Evolutionary conservation across 92 coral and sea anemone species (phyloP), one percentile per base, ranked within the genome.

Genomic region (Montipora capitata): DNA sequence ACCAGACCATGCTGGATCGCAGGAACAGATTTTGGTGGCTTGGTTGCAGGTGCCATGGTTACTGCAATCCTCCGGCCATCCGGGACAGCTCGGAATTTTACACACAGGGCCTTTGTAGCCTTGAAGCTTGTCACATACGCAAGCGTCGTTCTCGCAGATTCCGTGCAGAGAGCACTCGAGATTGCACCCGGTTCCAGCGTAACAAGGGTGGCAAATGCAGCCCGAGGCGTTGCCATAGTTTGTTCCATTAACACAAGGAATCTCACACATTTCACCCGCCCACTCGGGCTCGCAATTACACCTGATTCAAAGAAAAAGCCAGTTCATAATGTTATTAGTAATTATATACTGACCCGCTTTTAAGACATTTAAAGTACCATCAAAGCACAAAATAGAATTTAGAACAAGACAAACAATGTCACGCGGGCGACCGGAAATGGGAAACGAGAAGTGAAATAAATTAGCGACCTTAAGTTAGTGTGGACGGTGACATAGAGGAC

Each of bases 31-130:
- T 10, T 88, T 44, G 66, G 94, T 94, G 42, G 98, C 99, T 80
- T 87, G 75, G 93, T 97, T 97, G 77, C 99, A 97, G 16, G 93
- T 91, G 43, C 99, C 99, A 71, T 97, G 99, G 68, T 96, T 95
- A 49, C 92, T 91, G 71, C 99, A 97, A 86, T 97, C 99, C 12
- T 90, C 43, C 5, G 99, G 99, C 97, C 97, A 97, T 16, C 99
- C 99, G 39, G 99, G 99, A 56, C 99, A 97, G 64, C 99, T 96
- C 13, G 94, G 92, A 39, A 91, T 81, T 39, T 92, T 89, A 76
- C 99, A 97, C 40, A 97, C 98, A n/a, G 84, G 85, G 45, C 99
- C 99, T 85, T 97, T 97, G 64, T 78, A 97, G 10, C 99, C 99
- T 74, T 74, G 69, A 38, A 74, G 91, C 89, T 88, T 96, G 69